Evolutionary conservation across 2,113 vertebrate species (phyloP).

Genomic region (Malaclemys terrapin): DNA sequence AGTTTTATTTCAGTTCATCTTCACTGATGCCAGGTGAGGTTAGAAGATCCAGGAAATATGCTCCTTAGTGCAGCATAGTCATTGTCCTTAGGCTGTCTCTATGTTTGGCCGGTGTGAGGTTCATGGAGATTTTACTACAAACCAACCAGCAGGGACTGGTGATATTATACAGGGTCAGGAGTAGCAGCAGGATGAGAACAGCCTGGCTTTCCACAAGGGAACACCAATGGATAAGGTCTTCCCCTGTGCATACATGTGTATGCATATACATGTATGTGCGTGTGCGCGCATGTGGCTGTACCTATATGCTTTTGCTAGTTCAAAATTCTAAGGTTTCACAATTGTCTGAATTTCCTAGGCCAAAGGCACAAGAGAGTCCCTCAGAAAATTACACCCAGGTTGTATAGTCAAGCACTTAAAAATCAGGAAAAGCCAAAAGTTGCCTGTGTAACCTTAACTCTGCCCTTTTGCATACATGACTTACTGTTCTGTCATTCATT

Average conservation of each 20-base stretch:
- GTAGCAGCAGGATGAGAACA: neutral
- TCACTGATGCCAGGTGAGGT: neutral
- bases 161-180: neutral
- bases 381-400: neutral
- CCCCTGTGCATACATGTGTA: neutral
- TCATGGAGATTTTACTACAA: neutral
- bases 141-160: neutral
- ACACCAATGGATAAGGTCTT: too few relatives aligned
- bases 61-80: neutral
- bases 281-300: neutral
- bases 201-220: neutral
- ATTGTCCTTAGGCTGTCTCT: neutral
- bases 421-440: neutral
- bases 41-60: neutral
- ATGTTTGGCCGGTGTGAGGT: neutral
- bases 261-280: too few relatives aligned
- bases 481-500: neutral
- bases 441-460: neutral
- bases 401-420: neutral
- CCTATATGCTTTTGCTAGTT: neutral
- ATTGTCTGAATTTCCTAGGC: neutral
- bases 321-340: neutral
- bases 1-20: neutral
- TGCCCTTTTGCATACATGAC: neutral
- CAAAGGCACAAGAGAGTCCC: neutral